Evolutionary conservation across 2,888 invertebrate genomes (phyloP).

Genomic region (Eupithecia pulchellata): DNA sequence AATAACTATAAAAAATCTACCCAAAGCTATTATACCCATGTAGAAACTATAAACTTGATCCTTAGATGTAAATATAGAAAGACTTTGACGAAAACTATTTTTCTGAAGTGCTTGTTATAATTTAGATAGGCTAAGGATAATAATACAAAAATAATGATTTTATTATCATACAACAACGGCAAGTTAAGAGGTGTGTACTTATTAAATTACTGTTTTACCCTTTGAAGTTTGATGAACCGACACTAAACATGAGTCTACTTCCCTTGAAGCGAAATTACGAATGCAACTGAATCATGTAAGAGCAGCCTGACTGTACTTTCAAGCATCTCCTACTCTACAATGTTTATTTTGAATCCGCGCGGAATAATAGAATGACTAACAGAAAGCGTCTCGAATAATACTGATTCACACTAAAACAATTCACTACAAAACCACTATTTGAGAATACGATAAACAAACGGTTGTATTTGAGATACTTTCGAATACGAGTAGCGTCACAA

Average conservation of each 20-base stretch:
- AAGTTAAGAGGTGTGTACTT: not conserved
- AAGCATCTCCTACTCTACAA: slow-evolving; percentile 27
- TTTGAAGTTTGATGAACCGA: slow-evolving; percentile 13
- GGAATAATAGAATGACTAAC: slow-evolving; percentile 37
- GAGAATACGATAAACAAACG: slow-evolving; percentile 41
- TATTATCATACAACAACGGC: not conserved
- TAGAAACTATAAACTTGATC: not conserved
- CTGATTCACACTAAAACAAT: slow-evolving; percentile 36
- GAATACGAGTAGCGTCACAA: slow-evolving; percentile 44
- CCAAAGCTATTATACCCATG: not conserved
- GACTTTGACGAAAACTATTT: too few species aligned
- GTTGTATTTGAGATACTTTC: slow-evolving; percentile 42
- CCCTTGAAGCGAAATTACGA: slow-evolving; percentile 5
- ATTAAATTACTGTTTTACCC: not conserved
- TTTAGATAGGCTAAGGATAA: not conserved
- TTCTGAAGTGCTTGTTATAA: not conserved
- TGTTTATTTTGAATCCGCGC: slow-evolving; percentile 32
- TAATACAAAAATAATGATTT: not conserved
- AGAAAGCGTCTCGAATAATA: slow-evolving; percentile 22
- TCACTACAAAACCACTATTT: slow-evolving; percentile 41
- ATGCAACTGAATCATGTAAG: slow-evolving; percentile 30
- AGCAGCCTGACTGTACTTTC: slow-evolving; percentile 21
- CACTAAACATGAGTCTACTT: slow-evolving; percentile 8
- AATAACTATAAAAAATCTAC: too few species aligned
- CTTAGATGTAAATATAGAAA: not conserved